Evolutionary conservation across 2,113 vertebrate species (phyloP), one percentile per base, ranked within the genome.

Genomic region (Campylomormyrus tamandua): DNA sequence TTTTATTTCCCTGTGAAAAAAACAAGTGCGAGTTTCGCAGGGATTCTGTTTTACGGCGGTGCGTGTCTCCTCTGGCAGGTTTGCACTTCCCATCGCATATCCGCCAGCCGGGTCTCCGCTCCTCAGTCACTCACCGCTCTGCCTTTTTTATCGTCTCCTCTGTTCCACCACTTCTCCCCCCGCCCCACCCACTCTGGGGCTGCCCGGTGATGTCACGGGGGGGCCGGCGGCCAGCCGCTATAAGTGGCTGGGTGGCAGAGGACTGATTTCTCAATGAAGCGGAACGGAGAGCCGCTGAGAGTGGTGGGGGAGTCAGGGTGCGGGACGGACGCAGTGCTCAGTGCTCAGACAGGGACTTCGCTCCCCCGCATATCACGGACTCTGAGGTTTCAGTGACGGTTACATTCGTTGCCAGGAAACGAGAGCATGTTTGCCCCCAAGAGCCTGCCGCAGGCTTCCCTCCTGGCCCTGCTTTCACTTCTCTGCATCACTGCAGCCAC

Each of bases 181-280:
- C 0, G 24, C 5, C 31, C 42, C 13, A 53, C 91, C 91, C 90
- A 87, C 48, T 56, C 88, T 89, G 90, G 90, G 90, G 90, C 85
- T 89, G 89, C 83, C 62, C 2, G 77, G 85, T 94, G 94, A 94
- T 93, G 92, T 94, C 91, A 94, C 88, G 42, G 45, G 87, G 87
- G 87, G 87, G 87, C 31, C 19, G 89, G 46, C 90, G 46, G 53
- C 70, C 70, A 27, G 91, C 91, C 91, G 93, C 93, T 95, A 95
- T 95, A 95, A 95, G 93, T 93, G 92, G 87, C 92, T 89, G 90
- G 91, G 89, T 91, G 7, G 46, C 89, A 62, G 27, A 87, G 85
- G 92, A 91, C 92, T 91, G 91, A 91, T 91, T 92, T 93, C 92
- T 89, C 90, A 92, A 90, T 94, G 92, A 93, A 92, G 90, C 74